phyloP scores from a whole-genome alignment of 92 coral and sea anemone genomes.

The Porites divaricata region DNA sequence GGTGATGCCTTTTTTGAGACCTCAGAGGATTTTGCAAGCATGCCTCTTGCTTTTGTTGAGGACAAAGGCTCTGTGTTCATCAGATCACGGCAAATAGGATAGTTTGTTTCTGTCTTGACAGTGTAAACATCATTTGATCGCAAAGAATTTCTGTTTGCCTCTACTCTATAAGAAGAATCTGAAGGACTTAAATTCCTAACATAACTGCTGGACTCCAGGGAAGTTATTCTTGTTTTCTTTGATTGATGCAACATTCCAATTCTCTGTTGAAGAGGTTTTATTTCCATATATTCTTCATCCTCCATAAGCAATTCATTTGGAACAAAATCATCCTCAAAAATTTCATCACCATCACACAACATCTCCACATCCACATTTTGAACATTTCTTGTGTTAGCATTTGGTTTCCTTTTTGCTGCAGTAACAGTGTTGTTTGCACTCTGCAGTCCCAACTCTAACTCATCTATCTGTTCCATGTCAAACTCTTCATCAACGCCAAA shows the following conservation, averaged over 20 bases:
- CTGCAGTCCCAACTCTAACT: constrained; percentile 51
- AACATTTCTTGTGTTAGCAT: not conserved
- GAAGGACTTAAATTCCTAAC: not conserved
- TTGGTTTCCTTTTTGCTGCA: not conserved
- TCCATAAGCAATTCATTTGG: constrained; percentile 24
- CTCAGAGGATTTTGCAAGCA: too few relatives aligned
- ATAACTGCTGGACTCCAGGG: not conserved
- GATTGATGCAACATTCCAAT: not conserved
- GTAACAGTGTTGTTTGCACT: not conserved
- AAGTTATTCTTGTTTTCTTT: constrained; percentile 3
- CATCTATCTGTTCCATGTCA: constrained; percentile 76
- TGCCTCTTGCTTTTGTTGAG: not conserved
- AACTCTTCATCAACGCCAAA: constrained; percentile 67
- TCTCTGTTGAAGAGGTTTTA: constrained; percentile 31
- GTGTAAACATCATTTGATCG: not conserved
- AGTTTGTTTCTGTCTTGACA: constrained; percentile 2
- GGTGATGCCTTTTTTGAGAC: too few relatives aligned
- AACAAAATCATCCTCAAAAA: constrained; percentile 39
- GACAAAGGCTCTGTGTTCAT: not conserved
- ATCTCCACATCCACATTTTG: not conserved
- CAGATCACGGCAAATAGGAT: not conserved
- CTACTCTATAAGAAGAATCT: not conserved
- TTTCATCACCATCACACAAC: constrained; percentile 16
- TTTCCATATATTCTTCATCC: constrained; percentile 35
- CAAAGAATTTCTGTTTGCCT: not conserved